Conservation (phyloP, 2,797 vertebrate species). For the Nannoperca australis region DNA sequence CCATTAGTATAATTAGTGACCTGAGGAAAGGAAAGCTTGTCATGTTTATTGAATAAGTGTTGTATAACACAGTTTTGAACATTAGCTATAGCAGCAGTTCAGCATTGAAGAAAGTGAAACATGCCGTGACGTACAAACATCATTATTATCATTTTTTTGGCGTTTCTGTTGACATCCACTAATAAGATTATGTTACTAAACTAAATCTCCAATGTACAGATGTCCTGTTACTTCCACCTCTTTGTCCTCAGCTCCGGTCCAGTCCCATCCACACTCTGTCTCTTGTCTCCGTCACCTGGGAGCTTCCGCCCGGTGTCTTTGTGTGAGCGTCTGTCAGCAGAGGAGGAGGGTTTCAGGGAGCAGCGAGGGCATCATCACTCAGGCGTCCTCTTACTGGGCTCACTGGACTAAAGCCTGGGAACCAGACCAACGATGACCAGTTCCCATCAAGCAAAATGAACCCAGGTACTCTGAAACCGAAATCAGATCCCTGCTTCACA, state of each 20-base stretch:
- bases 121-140: background rate
- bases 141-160: background rate
- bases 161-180: background rate
- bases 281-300: constrained; percentile 25
- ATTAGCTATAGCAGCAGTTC: background rate
- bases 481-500: constrained; percentile 53
- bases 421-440: constrained; percentile 42
- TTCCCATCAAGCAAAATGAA: constrained; percentile 53
- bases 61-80: background rate
- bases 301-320: constrained; percentile 55
- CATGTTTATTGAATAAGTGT: background rate
- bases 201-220: background rate
- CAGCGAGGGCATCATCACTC: constrained; percentile 54
- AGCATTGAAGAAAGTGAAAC: background rate
- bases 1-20: background rate
- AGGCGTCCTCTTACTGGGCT: constrained; percentile 56
- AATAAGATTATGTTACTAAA: too few relatives aligned
- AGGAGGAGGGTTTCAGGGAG: constrained; percentile 66
- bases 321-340: constrained; percentile 72
- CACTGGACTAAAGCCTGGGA: constrained; percentile 62
- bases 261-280: too few relatives aligned
- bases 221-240: background rate
- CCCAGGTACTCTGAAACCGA: constrained; percentile 34
- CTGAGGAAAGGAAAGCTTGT: background rate
- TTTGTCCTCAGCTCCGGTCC: background rate